Evolutionary conservation across 2,888 invertebrate species (phyloP).

Genomic region (Lasioglossum oenotherae): DNA sequence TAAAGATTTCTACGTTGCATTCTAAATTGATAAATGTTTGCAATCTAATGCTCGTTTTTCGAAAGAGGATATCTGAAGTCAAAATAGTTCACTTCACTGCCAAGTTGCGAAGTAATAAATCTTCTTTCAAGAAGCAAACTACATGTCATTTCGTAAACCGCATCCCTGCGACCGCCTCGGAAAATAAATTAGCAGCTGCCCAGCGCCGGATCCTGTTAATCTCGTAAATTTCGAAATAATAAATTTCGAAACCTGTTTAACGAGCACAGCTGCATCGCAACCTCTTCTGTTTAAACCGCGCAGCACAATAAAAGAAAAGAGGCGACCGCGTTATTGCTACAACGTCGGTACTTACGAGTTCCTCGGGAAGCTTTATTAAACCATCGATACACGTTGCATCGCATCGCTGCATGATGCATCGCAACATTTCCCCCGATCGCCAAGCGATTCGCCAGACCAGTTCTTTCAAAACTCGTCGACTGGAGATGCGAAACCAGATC

Average conservation of each 20-base stretch:
- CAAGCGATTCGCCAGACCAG: background rate
- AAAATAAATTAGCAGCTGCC: background rate
- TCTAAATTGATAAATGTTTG: background rate
- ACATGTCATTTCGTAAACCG: background rate
- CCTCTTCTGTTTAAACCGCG: background rate
- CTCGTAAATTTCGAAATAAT: slow-evolving; percentile 6
- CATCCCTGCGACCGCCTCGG: background rate
- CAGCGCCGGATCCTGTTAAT: background rate
- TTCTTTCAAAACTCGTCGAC: background rate
- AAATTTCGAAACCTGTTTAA: background rate
- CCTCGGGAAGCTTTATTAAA: slow-evolving; percentile 7
- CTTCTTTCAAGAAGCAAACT: background rate
- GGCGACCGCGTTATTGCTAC: background rate
- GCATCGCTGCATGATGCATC: background rate
- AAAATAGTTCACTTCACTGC: background rate
- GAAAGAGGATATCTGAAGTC: background rate
- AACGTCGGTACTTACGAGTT: background rate
- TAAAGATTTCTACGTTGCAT: background rate
- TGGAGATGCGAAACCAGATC: background rate
- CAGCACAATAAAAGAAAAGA: background rate
- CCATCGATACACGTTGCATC: slow-evolving; percentile 1
- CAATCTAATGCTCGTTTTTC: background rate
- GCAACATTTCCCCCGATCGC: background rate
- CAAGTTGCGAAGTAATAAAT: background rate
- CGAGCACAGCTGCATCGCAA: background rate